A percentile compares a stretch with the other conserved stretches of the same genome.
phyloP scores from a whole-genome alignment of 2,888 invertebrate species.

The Ochropacha duplaris region DNA sequence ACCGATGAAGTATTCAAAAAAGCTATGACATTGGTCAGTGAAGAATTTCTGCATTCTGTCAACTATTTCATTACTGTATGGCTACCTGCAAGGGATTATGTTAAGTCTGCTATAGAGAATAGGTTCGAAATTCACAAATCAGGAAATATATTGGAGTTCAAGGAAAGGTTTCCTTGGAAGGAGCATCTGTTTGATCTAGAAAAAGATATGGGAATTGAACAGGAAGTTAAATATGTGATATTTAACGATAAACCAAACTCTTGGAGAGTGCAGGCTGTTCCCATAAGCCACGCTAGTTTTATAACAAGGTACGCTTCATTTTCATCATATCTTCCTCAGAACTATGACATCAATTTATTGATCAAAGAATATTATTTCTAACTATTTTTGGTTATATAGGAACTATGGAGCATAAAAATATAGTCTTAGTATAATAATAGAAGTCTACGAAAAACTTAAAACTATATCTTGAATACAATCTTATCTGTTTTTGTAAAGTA shows the following conservation, averaged over 20 bases:
- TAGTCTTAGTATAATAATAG: no score
- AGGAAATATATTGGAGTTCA: slow-evolving; percentile 91
- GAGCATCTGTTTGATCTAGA: slow-evolving; percentile 94
- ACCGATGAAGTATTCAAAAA: slow-evolving; percentile 86
- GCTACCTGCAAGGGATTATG: slow-evolving; percentile 93
- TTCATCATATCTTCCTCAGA: neutral
- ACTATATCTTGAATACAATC: no score
- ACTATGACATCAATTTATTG: neutral
- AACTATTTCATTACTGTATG: slow-evolving; percentile 86
- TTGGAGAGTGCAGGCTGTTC: slow-evolving; percentile 95
- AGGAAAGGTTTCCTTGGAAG: slow-evolving; percentile 93
- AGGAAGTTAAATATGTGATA: slow-evolving; percentile 87
- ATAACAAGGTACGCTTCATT: slow-evolving; percentile 80
- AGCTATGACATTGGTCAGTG: slow-evolving; percentile 90
- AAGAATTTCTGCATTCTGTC: slow-evolving; percentile 89
- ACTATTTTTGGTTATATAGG: no score
- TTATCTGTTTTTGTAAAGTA: no score
- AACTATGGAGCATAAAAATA: no score
- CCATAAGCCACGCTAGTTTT: slow-evolving; percentile 87
- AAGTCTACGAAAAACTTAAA: no score
- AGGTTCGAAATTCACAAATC: slow-evolving; percentile 87
- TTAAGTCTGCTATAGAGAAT: slow-evolving; percentile 87
- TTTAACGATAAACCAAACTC: slow-evolving; percentile 85
- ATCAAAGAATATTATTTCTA: neutral
- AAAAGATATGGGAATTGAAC: slow-evolving; percentile 85